Evolutionary conservation across 2,113 vertebrate genomes (phyloP).

Genomic region (Oxygymnocypris stewartii): DNA sequence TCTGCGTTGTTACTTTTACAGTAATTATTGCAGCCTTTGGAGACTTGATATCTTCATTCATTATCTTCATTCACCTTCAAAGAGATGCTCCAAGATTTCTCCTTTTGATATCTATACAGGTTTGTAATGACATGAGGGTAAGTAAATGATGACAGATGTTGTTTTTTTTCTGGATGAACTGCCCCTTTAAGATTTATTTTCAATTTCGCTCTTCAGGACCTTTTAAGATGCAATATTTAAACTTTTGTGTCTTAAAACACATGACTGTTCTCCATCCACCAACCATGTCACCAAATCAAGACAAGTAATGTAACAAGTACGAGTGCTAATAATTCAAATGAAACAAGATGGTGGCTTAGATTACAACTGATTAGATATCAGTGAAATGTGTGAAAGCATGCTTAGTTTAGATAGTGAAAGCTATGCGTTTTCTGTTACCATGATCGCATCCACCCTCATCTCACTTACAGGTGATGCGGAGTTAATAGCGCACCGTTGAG

Average conservation of each 20-base stretch:
- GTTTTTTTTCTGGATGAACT: neutral
- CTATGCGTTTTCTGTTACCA: conserved; percentile 5
- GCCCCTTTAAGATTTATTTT: neutral
- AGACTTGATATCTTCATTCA: neutral
- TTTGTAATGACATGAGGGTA: neutral
- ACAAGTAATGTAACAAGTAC: too few relatives aligned
- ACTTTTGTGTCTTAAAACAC: neutral
- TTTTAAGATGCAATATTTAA: neutral
- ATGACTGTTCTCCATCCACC: neutral
- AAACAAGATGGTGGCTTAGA: neutral
- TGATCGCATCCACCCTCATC: neutral
- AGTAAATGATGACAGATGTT: neutral
- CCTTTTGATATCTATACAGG: neutral
- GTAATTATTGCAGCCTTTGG: neutral
- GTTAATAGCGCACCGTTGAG: conserved; percentile 19
- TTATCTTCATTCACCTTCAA: neutral
- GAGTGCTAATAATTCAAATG: neutral
- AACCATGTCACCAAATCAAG: neutral
- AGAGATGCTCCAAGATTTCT: neutral
- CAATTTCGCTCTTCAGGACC: neutral
- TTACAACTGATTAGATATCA: neutral
- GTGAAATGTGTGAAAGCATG: neutral
- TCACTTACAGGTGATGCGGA: conserved; percentile 47
- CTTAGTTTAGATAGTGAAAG: neutral
- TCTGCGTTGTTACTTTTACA: neutral